Evolutionary conservation across 2,888 invertebrate species (phyloP), one percentile per base, ranked within the genome.

Genomic region (Phragmatobia fuliginosa): DNA sequence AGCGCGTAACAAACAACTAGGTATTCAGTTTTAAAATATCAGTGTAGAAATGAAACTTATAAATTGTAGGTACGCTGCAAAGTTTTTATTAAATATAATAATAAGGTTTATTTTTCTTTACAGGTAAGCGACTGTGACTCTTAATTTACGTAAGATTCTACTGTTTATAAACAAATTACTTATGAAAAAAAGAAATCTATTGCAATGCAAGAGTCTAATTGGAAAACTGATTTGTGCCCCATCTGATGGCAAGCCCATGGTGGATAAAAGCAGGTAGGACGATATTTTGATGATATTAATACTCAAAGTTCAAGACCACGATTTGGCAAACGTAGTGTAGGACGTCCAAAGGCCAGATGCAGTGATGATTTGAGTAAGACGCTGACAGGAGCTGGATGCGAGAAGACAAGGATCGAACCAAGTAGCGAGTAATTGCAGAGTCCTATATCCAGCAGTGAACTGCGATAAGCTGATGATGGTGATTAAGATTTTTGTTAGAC

Each of bases 81-180:
- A 21, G 33, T 45, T 62, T 49, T 1, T 61, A 70, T 69, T 71
- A 69, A 72, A 60, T 67, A 33, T 73, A n/a, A n/a, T 72, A 75
- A 77, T 70, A 49, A 72, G 77, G 77, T 80, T 67, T 28, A 41
- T 80, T 80, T 84, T 77, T 67, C 67, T 59, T 84, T 84, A 31
- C 85, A 84, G 84, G 84, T 84, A 85, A 83, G 83, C 65, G 49
- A 10, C 67, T 33, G 66, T 60, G 8, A n/a, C 18, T 52, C 63
- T 33, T 32, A 67, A 5, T 67, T 80, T 82, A 75, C 64, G 76
- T 78, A 81, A 82, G 75, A 78, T 68, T 28, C 45, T 75, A 31
- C 64, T 71, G 65, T 67, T 73, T 67, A 36, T 25, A 36, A 14
- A 36, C 25, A 0, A 14, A 16, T 31, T n/a, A n/a, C 31, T 33